A percentile compares a stretch with the other conserved stretches of the same genome.
Evolutionary conservation across 2,113 vertebrate species (phyloP).

Genomic region (Corythornis vintsioides): DNA sequence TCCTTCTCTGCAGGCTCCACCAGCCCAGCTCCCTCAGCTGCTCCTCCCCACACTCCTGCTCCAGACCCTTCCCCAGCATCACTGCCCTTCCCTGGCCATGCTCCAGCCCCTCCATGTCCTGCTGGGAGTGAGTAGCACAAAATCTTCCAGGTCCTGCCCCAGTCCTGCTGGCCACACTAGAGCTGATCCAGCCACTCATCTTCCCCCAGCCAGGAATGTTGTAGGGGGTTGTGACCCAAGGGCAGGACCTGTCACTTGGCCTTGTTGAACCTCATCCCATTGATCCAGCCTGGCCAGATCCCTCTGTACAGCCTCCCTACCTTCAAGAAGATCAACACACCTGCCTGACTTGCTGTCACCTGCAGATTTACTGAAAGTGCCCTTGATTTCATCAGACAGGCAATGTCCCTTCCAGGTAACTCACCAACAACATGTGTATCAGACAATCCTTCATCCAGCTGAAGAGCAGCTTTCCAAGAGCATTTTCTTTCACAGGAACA

Average conservation of each 20-base stretch:
- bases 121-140: background rate
- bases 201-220: background rate
- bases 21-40: too few relatives aligned
- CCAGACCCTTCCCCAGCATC: too few relatives aligned
- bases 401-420: background rate
- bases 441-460: background rate
- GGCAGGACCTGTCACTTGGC: background rate
- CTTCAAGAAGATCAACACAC: background rate
- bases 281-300: background rate
- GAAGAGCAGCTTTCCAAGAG: background rate
- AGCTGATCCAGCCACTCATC: background rate
- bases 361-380: background rate
- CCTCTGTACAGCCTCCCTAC: background rate
- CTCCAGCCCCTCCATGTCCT: background rate
- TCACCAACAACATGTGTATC: accelerated
- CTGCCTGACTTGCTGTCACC: background rate
- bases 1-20: too few relatives aligned
- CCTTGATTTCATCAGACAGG: background rate
- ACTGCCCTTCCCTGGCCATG: too few relatives aligned
- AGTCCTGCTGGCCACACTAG: background rate
- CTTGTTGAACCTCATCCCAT: background rate
- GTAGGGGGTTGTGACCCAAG: background rate
- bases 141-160: background rate
- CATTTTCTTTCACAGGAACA: background rate
- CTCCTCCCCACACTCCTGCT: too few relatives aligned